Evolutionary conservation across 2,888 invertebrate genomes (phyloP).

Genomic region (Chelonus formosanus): DNA sequence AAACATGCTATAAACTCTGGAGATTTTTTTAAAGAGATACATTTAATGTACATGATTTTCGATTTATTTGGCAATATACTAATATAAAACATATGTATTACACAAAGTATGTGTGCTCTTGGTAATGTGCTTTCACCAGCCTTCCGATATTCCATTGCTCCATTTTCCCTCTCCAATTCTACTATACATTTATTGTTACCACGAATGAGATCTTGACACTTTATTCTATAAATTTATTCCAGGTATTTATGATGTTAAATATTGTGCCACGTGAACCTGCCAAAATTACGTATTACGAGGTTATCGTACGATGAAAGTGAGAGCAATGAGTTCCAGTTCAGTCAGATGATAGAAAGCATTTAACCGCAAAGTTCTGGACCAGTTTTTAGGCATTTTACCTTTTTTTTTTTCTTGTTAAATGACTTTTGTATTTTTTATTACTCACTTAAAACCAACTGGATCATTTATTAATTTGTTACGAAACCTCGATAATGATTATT

Average conservation of each 20-base stretch:
- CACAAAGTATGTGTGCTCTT: conserved; percentile 9
- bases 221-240: background rate
- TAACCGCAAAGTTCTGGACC: conserved; percentile 20
- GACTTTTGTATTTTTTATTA: conserved; percentile 1
- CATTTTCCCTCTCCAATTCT: conserved; percentile 28
- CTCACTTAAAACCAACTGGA: background rate
- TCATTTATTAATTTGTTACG: background rate
- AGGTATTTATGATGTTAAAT: no score
- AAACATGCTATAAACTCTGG: no score
- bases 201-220: conserved; percentile 17
- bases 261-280: conserved; percentile 22
- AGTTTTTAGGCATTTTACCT: conserved; percentile 2
- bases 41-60: no score
- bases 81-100: conserved; percentile 9
- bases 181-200: conserved; percentile 12
- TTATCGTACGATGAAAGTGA: conserved; percentile 62
- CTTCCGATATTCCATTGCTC: conserved; percentile 29
- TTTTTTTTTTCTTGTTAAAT: background rate
- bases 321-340: conserved; percentile 47
- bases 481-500: no score
- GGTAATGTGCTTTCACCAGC: conserved; percentile 33
- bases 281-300: conserved; percentile 51
- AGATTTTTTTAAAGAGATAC: no score
- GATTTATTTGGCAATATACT: no score
- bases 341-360: conserved; percentile 37